Base-by-base conservation (phyloP, 2,888 invertebrate species). In the Phrixothrix hirtus region DNA sequence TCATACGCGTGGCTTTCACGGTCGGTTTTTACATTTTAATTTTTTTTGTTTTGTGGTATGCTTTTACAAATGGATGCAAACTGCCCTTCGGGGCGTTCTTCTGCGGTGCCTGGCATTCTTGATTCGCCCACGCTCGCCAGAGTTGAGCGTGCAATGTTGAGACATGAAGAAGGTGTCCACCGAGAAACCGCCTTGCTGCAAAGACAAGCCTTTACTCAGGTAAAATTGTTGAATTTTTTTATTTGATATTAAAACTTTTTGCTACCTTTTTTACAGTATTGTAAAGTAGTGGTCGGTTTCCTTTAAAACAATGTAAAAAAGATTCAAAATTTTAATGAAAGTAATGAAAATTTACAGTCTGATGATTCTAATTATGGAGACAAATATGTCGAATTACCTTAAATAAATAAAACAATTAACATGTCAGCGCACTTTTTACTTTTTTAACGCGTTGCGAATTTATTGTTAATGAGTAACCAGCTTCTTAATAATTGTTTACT, bases 61-160 rank as follows among this genome's bases (percentile, higher is more conserved):
- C 61, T 70, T 58, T 67, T 73, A 62, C 69, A 71, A 57, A 61
- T 62, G 54, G 70, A 69, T 45, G 49, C 42, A 10, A 45, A 41
- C 43, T 60, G 57, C 49, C 57, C 63, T 10, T 55, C 58, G 36
- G 63, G 63, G 55, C 58, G 60, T 56, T 52, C 55, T 37, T 60
- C 62, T 38, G 55, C 58, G 13, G 59, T 55, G 31, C 74, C 78
- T 5, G 79, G 81, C 45, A 79, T 83, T 60, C 73, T 82, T 65
- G 82, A 83, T 69, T 83, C 82, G 56, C 83, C 82, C 58, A 81
- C 81, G 59, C 74, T 83, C 65, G 82, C 81, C 55, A 75, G 82
- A 61, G 83, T 82, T 51, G 81, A 82, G 71, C 78, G 82, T 64
- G 83, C 82, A 32, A 77, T 81, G 61, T 68, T 81, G 58, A 74